Conservation (phyloP, 2,888 invertebrate genomes). For the Bombyx huttoni region DNA sequence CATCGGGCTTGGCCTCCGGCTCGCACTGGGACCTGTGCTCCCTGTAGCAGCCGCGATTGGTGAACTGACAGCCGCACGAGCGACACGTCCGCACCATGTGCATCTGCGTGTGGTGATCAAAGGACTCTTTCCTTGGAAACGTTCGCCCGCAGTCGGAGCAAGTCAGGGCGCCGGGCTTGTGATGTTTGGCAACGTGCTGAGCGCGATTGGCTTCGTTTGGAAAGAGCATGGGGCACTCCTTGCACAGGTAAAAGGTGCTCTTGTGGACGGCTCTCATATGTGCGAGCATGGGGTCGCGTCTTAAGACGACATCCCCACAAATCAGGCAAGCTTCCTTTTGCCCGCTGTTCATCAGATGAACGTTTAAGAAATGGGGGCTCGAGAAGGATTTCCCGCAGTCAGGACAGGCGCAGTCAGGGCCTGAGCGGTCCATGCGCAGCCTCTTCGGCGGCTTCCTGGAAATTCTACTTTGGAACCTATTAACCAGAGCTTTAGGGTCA, state of each 20-base stretch:
- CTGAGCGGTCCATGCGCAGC: slow-evolving; percentile 23
- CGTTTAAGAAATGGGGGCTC: slow-evolving; percentile 39
- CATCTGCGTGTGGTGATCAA: slow-evolving; percentile 49
- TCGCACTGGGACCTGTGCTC: slow-evolving; percentile 50
- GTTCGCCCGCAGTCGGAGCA: slow-evolving; percentile 47
- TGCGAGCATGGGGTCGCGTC: slow-evolving; percentile 36
- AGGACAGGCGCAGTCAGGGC: slow-evolving; percentile 33
- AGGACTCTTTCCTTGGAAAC: slow-evolving; percentile 35
- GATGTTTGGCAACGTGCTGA: slow-evolving; percentile 32
- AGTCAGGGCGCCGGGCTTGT: slow-evolving; percentile 30
- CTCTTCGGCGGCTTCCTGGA: slow-evolving; percentile 20
- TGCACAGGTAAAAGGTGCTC: slow-evolving; percentile 25
- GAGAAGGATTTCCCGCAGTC: slow-evolving; percentile 47
- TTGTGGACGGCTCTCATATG: slow-evolving; percentile 35
- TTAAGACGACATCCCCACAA: slow-evolving; percentile 32
- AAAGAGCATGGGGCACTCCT: slow-evolving; percentile 39
- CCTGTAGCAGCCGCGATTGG: slow-evolving; percentile 50
- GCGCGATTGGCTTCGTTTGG: slow-evolving; percentile 22
- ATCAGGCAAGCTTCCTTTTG: slow-evolving; percentile 45
- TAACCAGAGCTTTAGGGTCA: slow-evolving; percentile 27
- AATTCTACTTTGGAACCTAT: slow-evolving; percentile 25
- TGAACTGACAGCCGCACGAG: slow-evolving; percentile 43
- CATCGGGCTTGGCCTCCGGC: slow-evolving; percentile 45
- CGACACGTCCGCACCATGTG: slow-evolving; percentile 51
- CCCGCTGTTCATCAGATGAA: slow-evolving; percentile 50